These are phyloP conservation scores for Danaus melanippus DNA, from an alignment of 1,140 invertebrate genomes.

Conservation along the genomic window DNA sequence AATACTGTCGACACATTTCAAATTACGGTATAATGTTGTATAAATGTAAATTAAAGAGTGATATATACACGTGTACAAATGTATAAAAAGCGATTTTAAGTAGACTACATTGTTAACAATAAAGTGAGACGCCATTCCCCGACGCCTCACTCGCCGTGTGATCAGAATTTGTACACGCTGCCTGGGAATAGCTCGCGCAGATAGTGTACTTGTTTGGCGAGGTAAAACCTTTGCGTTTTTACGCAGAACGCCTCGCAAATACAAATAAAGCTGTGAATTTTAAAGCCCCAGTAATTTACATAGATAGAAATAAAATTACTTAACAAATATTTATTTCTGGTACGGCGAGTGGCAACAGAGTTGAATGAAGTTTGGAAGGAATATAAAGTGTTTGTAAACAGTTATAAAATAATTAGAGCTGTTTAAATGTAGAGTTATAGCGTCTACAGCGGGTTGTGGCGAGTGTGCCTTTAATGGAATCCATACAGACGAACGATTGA, in stretches of 20 bases:
- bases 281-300: conserved; percentile 49
- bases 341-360: conserved; percentile 28
- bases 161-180: conserved; percentile 65
- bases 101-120: conserved; percentile 24
- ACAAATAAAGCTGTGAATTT: conserved; percentile 62
- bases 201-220: conserved; percentile 57
- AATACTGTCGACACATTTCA: too few relatives aligned
- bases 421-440: too few relatives aligned
- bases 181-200: conserved; percentile 57
- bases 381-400: too few relatives aligned
- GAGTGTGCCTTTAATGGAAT: too few relatives aligned
- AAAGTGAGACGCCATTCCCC: conserved; percentile 29
- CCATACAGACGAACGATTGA: background rate
- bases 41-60: background rate
- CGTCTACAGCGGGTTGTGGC: too few relatives aligned
- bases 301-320: conserved; percentile 47
- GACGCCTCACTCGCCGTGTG: conserved; percentile 46
- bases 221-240: conserved; percentile 63
- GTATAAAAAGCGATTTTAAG: conserved; percentile 27
- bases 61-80: conserved; percentile 12
- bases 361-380: conserved; percentile 16
- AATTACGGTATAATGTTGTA: conserved; percentile 5
- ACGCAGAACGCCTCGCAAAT: conserved; percentile 57
- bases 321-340: conserved; percentile 33
- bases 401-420: too few relatives aligned